Conservation (phyloP, 2,888 invertebrate species). For the Chouioia cunea region DNA sequence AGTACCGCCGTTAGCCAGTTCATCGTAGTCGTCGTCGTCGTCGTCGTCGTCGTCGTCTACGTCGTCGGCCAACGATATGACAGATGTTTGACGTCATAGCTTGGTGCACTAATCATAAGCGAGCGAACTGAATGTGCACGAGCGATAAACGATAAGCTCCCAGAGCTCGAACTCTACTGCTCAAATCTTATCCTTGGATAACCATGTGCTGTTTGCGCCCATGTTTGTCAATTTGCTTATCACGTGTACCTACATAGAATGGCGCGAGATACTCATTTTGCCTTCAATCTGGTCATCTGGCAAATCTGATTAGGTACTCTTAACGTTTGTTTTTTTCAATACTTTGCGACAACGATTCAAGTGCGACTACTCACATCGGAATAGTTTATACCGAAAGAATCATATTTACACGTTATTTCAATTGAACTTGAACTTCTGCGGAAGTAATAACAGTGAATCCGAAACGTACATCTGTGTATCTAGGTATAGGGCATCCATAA, state of each 20-base stretch:
- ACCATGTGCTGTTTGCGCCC: not conserved
- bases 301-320: no score
- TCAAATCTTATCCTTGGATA: slow-evolving; percentile 40
- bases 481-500: no score
- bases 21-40: slow-evolving; percentile 16
- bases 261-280: not conserved
- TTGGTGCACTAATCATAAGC: slow-evolving; percentile 27
- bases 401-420: no score
- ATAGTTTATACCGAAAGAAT: no score
- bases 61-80: slow-evolving; percentile 28
- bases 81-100: slow-evolving; percentile 47
- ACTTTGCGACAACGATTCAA: no score
- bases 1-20: slow-evolving; percentile 15
- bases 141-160: slow-evolving; percentile 35
- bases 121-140: not conserved
- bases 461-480: no score
- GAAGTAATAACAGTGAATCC: no score
- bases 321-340: no score
- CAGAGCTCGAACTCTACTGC: slow-evolving; percentile 11
- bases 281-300: no score
- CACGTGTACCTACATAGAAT: not conserved
- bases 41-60: slow-evolving; percentile 11
- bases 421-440: no score
- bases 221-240: slow-evolving; percentile 24
- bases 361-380: no score